These are phyloP conservation scores for Temnothorax nylanderi DNA, from an alignment of 1,140 invertebrate genomes.

Conservation along the genomic window DNA sequence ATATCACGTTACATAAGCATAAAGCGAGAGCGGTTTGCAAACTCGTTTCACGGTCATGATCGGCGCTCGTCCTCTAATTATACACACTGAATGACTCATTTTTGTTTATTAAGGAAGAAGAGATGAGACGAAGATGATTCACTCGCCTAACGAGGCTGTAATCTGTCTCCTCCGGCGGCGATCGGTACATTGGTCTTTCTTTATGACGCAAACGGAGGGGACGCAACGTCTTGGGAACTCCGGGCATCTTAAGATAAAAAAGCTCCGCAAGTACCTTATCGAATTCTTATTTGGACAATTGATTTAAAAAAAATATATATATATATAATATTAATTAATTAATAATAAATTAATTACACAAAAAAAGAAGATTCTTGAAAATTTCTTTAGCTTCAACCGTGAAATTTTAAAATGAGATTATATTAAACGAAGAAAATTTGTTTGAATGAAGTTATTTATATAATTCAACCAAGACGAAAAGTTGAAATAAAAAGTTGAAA, in stretches of 20 bases:
- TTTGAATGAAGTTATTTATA: too few species aligned
- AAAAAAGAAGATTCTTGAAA: too few species aligned
- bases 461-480: too few species aligned
- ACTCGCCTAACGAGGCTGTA: not conserved
- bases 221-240: not conserved
- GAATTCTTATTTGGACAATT: not conserved
- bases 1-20: slow-evolving; percentile 31
- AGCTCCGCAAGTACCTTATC: not conserved
- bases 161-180: not conserved
- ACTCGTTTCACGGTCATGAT: slow-evolving; percentile 56
- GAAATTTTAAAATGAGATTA: too few species aligned
- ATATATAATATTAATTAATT: not conserved
- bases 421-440: too few species aligned
- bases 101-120: slow-evolving; percentile 49
- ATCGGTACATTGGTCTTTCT: not conserved
- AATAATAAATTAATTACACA: not conserved
- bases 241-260: not conserved
- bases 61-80: slow-evolving; percentile 43
- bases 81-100: slow-evolving; percentile 27
- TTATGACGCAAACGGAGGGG: not conserved
- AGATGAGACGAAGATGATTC: slow-evolving; percentile 41
- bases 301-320: not conserved
- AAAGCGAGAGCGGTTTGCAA: slow-evolving; percentile 1
- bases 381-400: too few species aligned
- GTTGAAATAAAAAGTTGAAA: too few species aligned